Conservation (phyloP, 2,113 vertebrate genomes). For the Anser cygnoides region DNA sequence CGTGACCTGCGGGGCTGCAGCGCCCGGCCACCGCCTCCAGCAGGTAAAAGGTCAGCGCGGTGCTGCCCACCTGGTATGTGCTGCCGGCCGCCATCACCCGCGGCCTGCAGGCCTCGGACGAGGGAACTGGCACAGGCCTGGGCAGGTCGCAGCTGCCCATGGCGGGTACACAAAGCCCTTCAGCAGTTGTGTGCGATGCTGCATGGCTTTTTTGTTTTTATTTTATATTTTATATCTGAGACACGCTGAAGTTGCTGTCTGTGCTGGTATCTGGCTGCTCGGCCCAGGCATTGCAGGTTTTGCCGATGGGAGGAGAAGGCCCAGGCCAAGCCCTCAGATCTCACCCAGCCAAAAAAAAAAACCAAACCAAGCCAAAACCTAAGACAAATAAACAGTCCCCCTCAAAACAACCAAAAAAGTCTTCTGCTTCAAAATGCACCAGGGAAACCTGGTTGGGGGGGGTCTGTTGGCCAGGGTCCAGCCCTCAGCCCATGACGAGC, state of each 20-base stretch:
- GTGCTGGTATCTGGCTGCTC: background rate
- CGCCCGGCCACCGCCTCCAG: rapidly evolving
- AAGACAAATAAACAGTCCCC: no score
- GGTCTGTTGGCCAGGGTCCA: background rate
- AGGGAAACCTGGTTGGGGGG: background rate
- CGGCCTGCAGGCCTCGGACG: rapidly evolving
- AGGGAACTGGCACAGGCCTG: background rate
- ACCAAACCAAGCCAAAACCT: background rate
- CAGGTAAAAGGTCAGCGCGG: background rate
- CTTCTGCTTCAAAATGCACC: background rate
- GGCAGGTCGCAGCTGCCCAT: rapidly evolving
- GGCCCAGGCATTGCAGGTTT: background rate
- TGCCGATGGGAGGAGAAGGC: background rate
- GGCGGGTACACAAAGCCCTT: background rate
- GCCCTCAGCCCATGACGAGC: background rate
- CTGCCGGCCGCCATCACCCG: background rate
- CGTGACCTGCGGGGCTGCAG: background rate
- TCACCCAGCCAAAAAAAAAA: background rate
- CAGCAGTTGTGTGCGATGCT: background rate
- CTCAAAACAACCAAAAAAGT: background rate
- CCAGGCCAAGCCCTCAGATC: background rate
- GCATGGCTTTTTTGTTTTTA: background rate
- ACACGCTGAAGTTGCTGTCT: rapidly evolving
- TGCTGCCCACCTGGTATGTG: background rate
- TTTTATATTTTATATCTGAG: background rate